Evolutionary conservation across 2,888 invertebrate species (phyloP), one percentile per base, ranked within the genome.

Genomic region (Phalangium opilio): DNA sequence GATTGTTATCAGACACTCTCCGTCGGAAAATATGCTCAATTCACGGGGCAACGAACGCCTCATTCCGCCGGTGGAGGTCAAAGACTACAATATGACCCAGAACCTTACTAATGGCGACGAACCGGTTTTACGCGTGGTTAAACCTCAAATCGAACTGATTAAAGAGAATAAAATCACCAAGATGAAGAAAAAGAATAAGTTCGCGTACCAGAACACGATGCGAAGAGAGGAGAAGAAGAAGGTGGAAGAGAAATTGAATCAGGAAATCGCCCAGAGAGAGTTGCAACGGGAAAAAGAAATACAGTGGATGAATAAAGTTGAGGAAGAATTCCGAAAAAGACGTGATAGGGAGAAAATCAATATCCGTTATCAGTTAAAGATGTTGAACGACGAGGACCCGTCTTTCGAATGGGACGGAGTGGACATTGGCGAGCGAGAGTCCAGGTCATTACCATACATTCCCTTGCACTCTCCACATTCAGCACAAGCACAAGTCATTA

Each of bases 191-290:
- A 54, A 56, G 49, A 81, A 79, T 61, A 72, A 81, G 55, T 85
- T 84, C 67, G 81, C 81, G 1, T 85, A 84, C 67, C 84, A 85
- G 64, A 83, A 83, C 41, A 84, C 84, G 0, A 79, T 84, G 10
- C 64, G 84, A n/a, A 81, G 83, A 64, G 75, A 83, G 44, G 84
- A 85, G 67, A 69, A 83, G 50, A 74, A 77, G 41, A 68, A 77
- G 45, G 65, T 84, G 43, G 79, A 83, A 1, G 83, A 83, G 60
- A 79, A 77, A 64, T 70, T 83, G 49, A 79, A 81, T 15, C 75
- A 74, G 53, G 81, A 83, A 62, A 81, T 81, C 0, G 82, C 83
- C 60, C 72, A 58, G 15, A 57, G 57, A 39, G 63, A 84, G 64
- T 76, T 77, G 46, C 78, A 82, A 65, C 68, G 83, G 45, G 70